These are phyloP conservation scores for Galeruca laticollis DNA, from an alignment of 2,888 invertebrate genomes.

Conservation along the genomic window DNA sequence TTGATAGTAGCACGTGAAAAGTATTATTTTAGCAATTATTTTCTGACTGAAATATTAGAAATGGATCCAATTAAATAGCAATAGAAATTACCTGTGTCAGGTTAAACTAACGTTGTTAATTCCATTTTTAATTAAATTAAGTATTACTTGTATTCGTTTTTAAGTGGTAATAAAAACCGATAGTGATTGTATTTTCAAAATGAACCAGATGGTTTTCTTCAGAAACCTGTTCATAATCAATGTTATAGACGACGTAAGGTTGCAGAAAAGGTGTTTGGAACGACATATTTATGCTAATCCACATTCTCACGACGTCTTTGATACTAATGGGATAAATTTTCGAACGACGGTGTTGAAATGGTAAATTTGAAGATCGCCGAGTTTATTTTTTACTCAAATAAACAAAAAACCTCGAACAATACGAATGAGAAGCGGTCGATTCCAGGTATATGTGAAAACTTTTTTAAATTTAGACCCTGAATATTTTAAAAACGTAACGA, in stretches of 20 bases:
- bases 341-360: slow-evolving; percentile 47
- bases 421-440: slow-evolving; percentile 33
- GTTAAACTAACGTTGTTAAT: no score
- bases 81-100: no score
- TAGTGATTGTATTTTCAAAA: background rate
- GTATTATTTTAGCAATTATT: no score
- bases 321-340: slow-evolving; percentile 56
- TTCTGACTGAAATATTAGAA: no score
- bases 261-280: slow-evolving; percentile 52
- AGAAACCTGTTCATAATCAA: slow-evolving; percentile 38
- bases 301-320: slow-evolving; percentile 50
- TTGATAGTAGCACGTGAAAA: no score
- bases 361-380: slow-evolving; percentile 41
- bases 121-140: no score
- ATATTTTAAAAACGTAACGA: background rate
- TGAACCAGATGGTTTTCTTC: slow-evolving; percentile 24
- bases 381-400: slow-evolving; percentile 27
- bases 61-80: no score
- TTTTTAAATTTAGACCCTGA: slow-evolving; percentile 31
- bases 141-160: no score
- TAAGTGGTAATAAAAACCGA: no score
- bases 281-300: slow-evolving; percentile 54
- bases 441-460: slow-evolving; percentile 42
- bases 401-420: slow-evolving; percentile 30
- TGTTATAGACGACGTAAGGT: slow-evolving; percentile 44